Base-by-base conservation (phyloP, 2,888 invertebrate genomes). In the Agrenia bidenticulata region DNA sequence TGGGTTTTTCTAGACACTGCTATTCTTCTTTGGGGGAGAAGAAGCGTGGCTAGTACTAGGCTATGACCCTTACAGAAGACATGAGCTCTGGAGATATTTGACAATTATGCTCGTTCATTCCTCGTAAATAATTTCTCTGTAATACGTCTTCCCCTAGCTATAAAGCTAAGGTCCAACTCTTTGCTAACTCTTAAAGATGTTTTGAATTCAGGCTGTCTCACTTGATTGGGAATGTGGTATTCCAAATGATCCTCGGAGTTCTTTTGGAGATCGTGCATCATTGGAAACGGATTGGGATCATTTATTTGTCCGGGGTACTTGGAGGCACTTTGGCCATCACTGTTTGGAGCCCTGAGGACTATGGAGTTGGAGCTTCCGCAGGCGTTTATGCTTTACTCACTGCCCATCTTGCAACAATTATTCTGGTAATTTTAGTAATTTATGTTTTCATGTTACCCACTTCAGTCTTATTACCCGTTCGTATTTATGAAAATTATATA, bases 201-300 rank as follows among this genome's bases (percentile, higher is more conserved):
- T n/a, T n/a, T n/a, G n/a, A n/a, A n/a, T 17, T 24, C 26, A 64
- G 64, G 21, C n/a, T 13, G 2, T n/a, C 19, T 51, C 65, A 65
- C 23, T 32, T 65, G 2, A 27, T 23, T 24, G 57, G 58, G 1
- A 65, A 65, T 24, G 17, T 65, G 21, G 11, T 42, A n/a, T 61
- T 61, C 39, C 65, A 65, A 61, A 1, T 65, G 15, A 65, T 65
- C 15, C 45, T 65, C 2, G 65, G 65, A 2, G 26, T 55, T 15
- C 21, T 65, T n/a, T 49, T 65, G 60, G 65, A 65, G 24, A 49
- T 55, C 17, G 50, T 65, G 23, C 65, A 65, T 55, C 50, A 61
- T 19, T 61, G 61, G 61, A 61, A 61, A 24, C 53, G 65, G 21
- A 65, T 61, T 23, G 42, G 21, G 9, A 26, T 50, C 4, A 61